A percentile compares a stretch with the other conserved stretches of the same genome.
phyloP scores from a whole-genome alignment of 2,113 vertebrate species.

The Telmatochromis brachygnathus region DNA sequence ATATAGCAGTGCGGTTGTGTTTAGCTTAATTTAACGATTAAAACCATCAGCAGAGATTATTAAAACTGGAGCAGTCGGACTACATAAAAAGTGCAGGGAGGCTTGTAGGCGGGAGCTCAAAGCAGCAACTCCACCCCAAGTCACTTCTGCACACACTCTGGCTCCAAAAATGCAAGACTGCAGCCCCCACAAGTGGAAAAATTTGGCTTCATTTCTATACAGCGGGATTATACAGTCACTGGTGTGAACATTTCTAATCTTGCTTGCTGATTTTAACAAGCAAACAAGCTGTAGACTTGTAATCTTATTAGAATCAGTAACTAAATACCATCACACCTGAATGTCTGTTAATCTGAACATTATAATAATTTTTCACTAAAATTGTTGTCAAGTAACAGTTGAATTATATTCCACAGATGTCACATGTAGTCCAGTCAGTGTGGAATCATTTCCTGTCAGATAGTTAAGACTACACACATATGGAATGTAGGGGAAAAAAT shows the following conservation, averaged over 20 bases:
- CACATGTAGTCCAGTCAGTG: not conserved
- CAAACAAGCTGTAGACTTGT: not conserved
- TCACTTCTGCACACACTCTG: not conserved
- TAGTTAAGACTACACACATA: fast-evolving
- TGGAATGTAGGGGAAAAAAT: not conserved
- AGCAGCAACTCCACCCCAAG: not conserved
- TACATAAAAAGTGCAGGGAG: not conserved
- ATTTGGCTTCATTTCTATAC: not conserved
- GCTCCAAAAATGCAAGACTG: not conserved
- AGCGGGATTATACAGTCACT: not conserved
- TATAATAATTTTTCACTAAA: not conserved
- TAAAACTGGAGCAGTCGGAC: not conserved
- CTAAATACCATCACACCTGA: not conserved
- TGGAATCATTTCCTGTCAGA: not conserved
- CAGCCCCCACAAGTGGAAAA: not conserved
- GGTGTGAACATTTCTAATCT: not conserved
- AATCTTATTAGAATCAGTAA: not conserved
- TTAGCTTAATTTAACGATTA: not conserved
- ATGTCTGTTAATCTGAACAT: not conserved
- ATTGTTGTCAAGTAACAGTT: not conserved
- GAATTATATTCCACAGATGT: not conserved
- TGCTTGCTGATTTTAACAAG: not conserved
- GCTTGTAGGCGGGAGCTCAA: not conserved
- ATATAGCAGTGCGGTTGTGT: not conserved
- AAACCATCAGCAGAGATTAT: not conserved